phyloP scores from a whole-genome alignment of 2,113 vertebrate genomes.

The Gambusia affinis region DNA sequence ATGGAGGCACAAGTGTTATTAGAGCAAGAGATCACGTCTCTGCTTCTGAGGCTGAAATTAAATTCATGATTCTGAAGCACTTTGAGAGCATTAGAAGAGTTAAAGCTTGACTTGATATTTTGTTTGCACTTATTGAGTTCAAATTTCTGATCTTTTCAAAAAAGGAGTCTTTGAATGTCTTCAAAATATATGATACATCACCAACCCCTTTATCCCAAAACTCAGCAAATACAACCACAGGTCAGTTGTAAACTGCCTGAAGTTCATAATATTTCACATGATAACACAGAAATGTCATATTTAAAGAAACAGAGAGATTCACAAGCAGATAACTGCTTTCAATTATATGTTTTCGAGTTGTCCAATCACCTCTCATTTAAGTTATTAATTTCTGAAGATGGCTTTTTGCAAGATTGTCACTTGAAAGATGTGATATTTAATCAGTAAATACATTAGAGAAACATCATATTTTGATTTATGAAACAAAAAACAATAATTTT shows the following conservation, averaged over 20 bases:
- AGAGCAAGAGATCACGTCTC: slow-evolving; percentile 40
- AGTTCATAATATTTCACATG: background rate
- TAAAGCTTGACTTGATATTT: background rate
- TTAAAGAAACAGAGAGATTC: background rate
- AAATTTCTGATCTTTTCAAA: background rate
- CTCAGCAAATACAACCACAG: background rate
- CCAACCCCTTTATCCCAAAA: background rate
- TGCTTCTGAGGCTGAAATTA: slow-evolving; percentile 32
- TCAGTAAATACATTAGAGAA: background rate
- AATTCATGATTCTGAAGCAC: slow-evolving; percentile 26
- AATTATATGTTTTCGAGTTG: background rate
- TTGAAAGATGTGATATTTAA: background rate
- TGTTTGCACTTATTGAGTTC: background rate
- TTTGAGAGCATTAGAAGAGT: slow-evolving; percentile 12
- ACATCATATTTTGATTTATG: too few species aligned
- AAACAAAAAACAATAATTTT: background rate
- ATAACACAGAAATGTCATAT: too few species aligned
- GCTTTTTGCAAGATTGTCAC: too few species aligned
- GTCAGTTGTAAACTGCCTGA: background rate
- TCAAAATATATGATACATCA: background rate
- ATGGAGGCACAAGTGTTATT: slow-evolving; percentile 10
- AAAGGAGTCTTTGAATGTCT: background rate
- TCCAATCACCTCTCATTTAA: background rate
- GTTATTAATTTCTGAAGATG: too few species aligned
- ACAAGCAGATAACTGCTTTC: background rate